Conservation (phyloP, 2,113 vertebrate species). For the Takifugu bimaculatus region DNA sequence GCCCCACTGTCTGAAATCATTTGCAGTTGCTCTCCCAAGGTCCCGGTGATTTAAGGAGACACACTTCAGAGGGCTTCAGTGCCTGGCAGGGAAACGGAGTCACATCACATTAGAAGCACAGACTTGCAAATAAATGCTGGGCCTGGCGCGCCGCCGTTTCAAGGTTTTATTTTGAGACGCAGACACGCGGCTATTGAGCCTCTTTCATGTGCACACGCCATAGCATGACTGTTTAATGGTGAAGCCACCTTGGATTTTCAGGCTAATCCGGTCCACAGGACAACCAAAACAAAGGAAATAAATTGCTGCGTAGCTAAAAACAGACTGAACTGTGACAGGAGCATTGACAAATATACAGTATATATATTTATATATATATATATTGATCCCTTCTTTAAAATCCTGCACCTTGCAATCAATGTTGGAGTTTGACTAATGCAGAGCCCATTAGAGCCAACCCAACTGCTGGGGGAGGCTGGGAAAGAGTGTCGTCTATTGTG, state of each 20-base stretch:
- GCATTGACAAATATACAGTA: slow-evolving; percentile 32
- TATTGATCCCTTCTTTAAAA: slow-evolving; percentile 62
- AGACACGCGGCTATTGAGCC: slow-evolving; percentile 35
- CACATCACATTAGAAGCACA: slow-evolving; percentile 62
- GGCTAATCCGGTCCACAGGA: slow-evolving; percentile 12
- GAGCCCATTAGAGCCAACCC: slow-evolving; percentile 83
- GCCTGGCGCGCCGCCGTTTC: slow-evolving; percentile 53
- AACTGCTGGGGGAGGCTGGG: slow-evolving; percentile 78
- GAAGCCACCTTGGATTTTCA: slow-evolving; percentile 40
- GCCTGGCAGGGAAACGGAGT: slow-evolving; percentile 53
- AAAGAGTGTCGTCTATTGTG: slow-evolving; percentile 82
- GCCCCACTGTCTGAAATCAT: slow-evolving; percentile 63
- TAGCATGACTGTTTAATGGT: slow-evolving; percentile 44
- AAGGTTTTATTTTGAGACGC: slow-evolving; percentile 38
- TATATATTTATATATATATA: slow-evolving; percentile 7
- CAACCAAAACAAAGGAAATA: background rate
- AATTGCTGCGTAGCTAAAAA: slow-evolving; percentile 45
- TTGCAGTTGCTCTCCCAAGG: slow-evolving; percentile 56
- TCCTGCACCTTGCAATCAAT: slow-evolving; percentile 84
- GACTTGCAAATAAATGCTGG: slow-evolving; percentile 60
- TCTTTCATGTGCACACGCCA: slow-evolving; percentile 27
- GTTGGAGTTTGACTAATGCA: slow-evolving; percentile 81
- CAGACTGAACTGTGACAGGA: slow-evolving; percentile 56
- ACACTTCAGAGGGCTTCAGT: slow-evolving; percentile 58
- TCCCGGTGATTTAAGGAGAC: slow-evolving; percentile 67